Percentiles rank a stretch among this genome's conserved stretches.
Evolutionary conservation across 1,140 invertebrate genomes (phyloP).

Genomic region (Drosophila kepulauana): DNA sequence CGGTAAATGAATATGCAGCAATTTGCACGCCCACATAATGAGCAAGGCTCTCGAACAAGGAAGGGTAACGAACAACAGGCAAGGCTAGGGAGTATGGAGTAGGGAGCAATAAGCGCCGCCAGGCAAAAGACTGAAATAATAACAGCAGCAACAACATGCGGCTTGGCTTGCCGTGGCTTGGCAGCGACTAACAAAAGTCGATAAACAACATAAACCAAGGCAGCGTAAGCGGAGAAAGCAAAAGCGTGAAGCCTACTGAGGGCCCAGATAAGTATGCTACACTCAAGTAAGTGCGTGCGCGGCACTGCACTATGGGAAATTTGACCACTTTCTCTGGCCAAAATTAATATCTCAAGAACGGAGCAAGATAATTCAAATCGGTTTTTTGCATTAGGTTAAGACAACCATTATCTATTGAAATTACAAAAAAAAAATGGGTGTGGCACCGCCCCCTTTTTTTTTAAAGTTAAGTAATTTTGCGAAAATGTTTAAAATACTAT

Average conservation of each 20-base stretch:
- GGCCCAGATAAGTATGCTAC: slow-evolving; percentile 78
- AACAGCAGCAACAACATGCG: slow-evolving; percentile 55
- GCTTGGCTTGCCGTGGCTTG: slow-evolving; percentile 50
- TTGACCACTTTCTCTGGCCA: too few species aligned
- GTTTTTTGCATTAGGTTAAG: too few species aligned
- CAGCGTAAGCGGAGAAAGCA: neutral
- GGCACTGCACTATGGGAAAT: too few species aligned
- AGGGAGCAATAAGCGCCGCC: slow-evolving; percentile 29
- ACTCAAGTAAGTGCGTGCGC: slow-evolving; percentile 38
- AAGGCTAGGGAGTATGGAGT: neutral
- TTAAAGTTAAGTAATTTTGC: too few species aligned
- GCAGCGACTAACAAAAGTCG: slow-evolving; percentile 77
- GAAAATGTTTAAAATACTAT: too few species aligned
- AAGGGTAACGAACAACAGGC: neutral
- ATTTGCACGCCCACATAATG: slow-evolving; percentile 83
- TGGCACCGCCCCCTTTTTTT: too few species aligned
- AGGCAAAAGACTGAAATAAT: slow-evolving; percentile 72
- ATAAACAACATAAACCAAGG: slow-evolving; percentile 79
- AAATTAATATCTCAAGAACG: too few species aligned
- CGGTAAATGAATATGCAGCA: slow-evolving; percentile 83
- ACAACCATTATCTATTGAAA: too few species aligned
- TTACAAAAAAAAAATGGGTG: too few species aligned
- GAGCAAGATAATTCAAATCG: too few species aligned
- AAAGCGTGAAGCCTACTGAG: slow-evolving; percentile 29
- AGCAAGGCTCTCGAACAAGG: slow-evolving; percentile 36